phyloP scores from a whole-genome alignment of 2,797 vertebrate genomes.

The Allobates femoralis region DNA sequence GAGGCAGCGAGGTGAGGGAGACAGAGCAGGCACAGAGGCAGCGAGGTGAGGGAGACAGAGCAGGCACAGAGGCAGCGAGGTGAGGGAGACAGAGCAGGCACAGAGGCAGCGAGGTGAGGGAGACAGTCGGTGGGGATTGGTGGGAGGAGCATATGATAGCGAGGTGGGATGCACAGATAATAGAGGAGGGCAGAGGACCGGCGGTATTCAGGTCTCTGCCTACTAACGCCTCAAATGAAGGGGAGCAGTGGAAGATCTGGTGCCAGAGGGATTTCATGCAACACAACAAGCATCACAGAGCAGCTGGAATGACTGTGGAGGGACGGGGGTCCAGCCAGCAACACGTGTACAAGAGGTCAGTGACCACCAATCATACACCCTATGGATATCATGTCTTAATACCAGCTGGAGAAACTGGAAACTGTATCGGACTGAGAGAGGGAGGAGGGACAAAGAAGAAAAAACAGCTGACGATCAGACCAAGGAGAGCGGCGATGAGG shows the following conservation, averaged over 20 bases:
- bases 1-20: too few relatives aligned
- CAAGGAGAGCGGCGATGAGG: too few relatives aligned
- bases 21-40: not conserved
- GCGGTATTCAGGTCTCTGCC: not conserved
- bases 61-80: not conserved
- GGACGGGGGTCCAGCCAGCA: not conserved
- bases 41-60: too few relatives aligned
- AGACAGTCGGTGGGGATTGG: conserved; percentile 8
- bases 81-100: conserved; percentile 47
- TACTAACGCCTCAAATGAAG: not conserved
- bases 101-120: not conserved
- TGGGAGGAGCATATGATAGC: not conserved
- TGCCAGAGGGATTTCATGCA: not conserved
- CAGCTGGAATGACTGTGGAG: not conserved
- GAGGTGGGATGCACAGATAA: not conserved
- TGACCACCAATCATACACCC: not conserved
- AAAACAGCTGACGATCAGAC: too few relatives aligned
- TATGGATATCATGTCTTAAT: not conserved
- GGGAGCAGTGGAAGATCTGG: not conserved
- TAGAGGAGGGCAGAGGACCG: conserved; percentile 19
- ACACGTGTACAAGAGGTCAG: not conserved
- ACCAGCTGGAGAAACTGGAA: too few relatives aligned
- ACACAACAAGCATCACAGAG: not conserved
- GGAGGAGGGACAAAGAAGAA: too few relatives aligned
- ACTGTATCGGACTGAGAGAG: too few relatives aligned